phyloP scores from a whole-genome alignment of 2,113 vertebrate genomes.

The Alaudala cheleensis region DNA sequence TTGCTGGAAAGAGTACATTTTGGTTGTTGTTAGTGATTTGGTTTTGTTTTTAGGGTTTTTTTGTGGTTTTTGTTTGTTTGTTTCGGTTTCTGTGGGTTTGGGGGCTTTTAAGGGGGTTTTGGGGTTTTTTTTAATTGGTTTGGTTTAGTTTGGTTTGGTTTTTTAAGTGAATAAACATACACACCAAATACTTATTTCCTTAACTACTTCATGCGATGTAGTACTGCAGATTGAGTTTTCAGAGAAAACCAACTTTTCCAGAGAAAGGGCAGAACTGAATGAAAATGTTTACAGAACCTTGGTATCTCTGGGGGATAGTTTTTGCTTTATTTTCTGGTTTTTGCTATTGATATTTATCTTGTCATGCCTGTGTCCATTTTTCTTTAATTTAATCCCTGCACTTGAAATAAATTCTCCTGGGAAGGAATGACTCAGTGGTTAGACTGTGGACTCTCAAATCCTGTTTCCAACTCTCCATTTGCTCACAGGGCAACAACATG shows the following conservation, averaged over 20 bases:
- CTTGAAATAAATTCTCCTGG: not conserved
- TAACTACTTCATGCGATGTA: not conserved
- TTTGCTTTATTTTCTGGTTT: not conserved
- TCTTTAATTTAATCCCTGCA: not conserved
- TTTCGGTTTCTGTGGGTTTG: not conserved
- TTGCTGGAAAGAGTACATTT: not conserved
- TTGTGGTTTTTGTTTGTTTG: not conserved
- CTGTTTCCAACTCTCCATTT: not conserved
- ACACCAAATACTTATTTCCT: not conserved
- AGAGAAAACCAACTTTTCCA: not conserved
- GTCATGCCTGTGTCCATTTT: not conserved
- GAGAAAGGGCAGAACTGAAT: not conserved
- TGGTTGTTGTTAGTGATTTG: not conserved
- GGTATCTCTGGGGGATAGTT: not conserved
- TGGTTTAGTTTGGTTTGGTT: not conserved
- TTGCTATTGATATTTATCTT: conserved; percentile 13
- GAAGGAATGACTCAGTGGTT: not conserved
- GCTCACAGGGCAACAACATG: not conserved
- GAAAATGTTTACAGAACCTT: not conserved
- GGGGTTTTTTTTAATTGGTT: not conserved
- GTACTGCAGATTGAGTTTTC: not conserved
- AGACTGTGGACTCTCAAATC: not conserved
- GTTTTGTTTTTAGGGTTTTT: not conserved
- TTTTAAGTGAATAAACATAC: not conserved
- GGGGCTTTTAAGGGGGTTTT: not conserved